Percentiles rank a stretch among this genome's conserved stretches.
These are phyloP conservation scores for Oreochromis spilurus DNA, from an alignment of 2,113 vertebrate species.

Conservation along the genomic window DNA sequence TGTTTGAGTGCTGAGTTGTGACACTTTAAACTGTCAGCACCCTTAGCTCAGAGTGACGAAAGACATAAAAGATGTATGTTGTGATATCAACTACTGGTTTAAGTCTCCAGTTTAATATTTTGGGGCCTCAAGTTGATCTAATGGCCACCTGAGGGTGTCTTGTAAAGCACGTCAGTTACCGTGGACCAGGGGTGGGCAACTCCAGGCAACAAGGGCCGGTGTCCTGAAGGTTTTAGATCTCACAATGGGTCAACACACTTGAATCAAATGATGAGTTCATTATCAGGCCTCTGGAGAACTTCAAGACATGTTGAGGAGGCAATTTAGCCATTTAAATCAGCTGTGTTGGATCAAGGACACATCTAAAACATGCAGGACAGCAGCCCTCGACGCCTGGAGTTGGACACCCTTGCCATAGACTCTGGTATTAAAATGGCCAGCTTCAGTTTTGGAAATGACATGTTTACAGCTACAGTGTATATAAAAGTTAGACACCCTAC, in stretches of 20 bases:
- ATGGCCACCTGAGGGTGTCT: not conserved
- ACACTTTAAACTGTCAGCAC: conserved; percentile 9
- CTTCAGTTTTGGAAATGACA: not conserved
- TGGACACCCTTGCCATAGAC: not conserved
- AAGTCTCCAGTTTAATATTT: not conserved
- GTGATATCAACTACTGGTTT: not conserved
- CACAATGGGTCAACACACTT: not conserved
- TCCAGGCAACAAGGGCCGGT: not conserved
- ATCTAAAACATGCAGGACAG: not conserved
- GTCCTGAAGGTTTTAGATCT: not conserved
- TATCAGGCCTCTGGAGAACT: not conserved
- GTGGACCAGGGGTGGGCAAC: not conserved
- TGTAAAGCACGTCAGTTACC: not conserved
- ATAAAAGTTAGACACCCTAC: not conserved
- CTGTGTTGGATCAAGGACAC: not conserved
- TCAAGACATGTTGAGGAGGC: not conserved
- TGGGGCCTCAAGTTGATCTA: not conserved
- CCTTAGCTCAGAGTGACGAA: not conserved
- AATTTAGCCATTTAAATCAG: not conserved
- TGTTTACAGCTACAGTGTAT: not conserved
- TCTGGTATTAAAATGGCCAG: not conserved
- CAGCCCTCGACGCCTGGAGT: not conserved
- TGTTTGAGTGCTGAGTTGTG: conserved; percentile 3
- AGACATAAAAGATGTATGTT: not conserved
- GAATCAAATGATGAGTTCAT: not conserved